phyloP scores from a whole-genome alignment of 2,113 vertebrate genomes.

The Heterochromis multidens region DNA sequence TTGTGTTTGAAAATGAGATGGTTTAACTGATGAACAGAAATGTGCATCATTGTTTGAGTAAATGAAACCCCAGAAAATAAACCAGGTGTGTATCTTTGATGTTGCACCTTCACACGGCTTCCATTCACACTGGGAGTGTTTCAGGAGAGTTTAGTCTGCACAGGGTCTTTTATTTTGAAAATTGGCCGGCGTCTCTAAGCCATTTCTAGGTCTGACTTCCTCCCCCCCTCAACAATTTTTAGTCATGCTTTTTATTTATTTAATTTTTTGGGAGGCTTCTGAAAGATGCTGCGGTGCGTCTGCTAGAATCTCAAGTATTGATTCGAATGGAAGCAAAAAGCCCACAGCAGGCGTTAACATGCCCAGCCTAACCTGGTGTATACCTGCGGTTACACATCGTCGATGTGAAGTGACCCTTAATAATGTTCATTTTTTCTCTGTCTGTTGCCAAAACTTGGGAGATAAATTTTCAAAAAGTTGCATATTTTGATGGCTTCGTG shows the following conservation, averaged over 20 bases:
- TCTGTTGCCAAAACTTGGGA: not conserved
- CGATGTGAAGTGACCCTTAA: not conserved
- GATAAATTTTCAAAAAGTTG: not conserved
- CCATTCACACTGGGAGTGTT: accelerated
- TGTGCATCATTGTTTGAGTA: accelerated
- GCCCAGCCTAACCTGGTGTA: accelerated
- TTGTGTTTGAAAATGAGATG: not conserved
- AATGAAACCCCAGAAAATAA: not conserved
- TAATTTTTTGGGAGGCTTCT: not conserved
- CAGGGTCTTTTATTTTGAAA: too few relatives aligned
- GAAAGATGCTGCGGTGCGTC: not conserved
- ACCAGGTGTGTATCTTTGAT: not conserved
- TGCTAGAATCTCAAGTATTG: not conserved
- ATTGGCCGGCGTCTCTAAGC: not conserved
- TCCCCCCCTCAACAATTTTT: accelerated
- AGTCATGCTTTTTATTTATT: accelerated
- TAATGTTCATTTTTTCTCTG: not conserved
- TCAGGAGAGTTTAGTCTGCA: not conserved
- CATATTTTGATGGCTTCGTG: not conserved
- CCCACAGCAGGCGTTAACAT: not conserved
- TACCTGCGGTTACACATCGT: not conserved
- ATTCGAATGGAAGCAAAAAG: not conserved
- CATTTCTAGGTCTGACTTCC: not conserved
- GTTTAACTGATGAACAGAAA: not conserved
- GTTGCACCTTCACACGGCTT: not conserved